Evolutionary conservation across 2,113 vertebrate species (phyloP), one percentile per base, ranked within the genome.

Genomic region (Dasyprocta punctata): DNA sequence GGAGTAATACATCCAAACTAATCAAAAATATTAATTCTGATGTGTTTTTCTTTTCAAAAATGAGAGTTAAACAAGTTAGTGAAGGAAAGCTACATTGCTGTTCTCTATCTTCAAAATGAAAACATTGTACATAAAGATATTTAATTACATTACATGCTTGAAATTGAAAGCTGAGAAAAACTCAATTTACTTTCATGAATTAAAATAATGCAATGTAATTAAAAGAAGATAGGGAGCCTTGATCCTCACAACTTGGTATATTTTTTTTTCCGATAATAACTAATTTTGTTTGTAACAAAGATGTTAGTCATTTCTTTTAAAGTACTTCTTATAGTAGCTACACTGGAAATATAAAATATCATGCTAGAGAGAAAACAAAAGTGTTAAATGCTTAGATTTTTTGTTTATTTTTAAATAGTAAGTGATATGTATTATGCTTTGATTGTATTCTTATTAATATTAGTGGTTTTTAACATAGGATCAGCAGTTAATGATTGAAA

Each of bases 111-210:
- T 91, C 85, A 90, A 97, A 85, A 88, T 88, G 80, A 93, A 94
- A 97, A 4, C 38, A 80, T 44, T 60, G 1, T 54, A 61, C 41
- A 9, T 41, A 67, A 28, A 61, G 8, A 85, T 90, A 94, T 75
- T 90, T 96, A 95, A 95, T 77, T 90, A 60, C 73, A 89, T 75
- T 73, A 95, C 49, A 91, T 88, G 61, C 81, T 81, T 96, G 94
- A 93, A 89, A 91, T 86, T 89, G 63, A 95, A 93, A 93, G 63
- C 75, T 97, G 36, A 65, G 81, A 56, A 95, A 97, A 97, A 92
- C 56, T 93, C 33, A 81, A 88, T 94, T 96, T 67, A 90, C 78
- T 85, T 90, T 96, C 49, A 75, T 90, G 84, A 93, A 47, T 24
- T 67, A 81, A 96, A 90, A 94, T 90, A 49, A 81, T 22, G 90